Base-by-base conservation (phyloP, 2,113 vertebrate species). In the Podarcis cretensis region DNA sequence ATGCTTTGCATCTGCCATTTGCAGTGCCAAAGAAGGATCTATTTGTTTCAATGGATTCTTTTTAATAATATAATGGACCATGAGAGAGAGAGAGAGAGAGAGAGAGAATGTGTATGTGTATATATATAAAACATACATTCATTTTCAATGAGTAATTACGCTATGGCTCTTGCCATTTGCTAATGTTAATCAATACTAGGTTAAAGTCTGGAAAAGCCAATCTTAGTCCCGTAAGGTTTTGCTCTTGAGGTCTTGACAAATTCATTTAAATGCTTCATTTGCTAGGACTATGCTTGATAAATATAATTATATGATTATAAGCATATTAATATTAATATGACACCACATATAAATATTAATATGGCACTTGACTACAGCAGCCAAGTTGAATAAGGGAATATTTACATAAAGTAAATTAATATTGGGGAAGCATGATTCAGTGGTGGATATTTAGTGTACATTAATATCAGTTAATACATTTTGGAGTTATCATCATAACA, bases 321-420 rank as follows among this genome's bases (percentile, higher is more conserved):
- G 48, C 48, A 54, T 54, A 12, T 54, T 54, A 54, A 54, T 54
- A 54, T 54, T 54, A 54, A 54, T 54, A 54, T 54, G 48, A 12
- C 48, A 54, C 48, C 6, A 35, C 81, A 63, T 9, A 78, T 71
- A 71, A 83, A 83, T 8, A 83, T 77, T 69, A 40, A 82, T 82
- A 88, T 12, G 71, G 32, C 27, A 83, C 23, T 59, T 35, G 65
- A 21, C 6, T 48, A 35, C 35, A 82, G 80, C 40, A 78, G 35
- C 30, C 48, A 30, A 27, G 20, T 40, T 12, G 25, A 71, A 20
- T 59, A 10, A 27, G 5, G 71, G 69, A 12, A 63, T 63, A 5
- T 71, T 71, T 86, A 90, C 71, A 63, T 13, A 74, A 54, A 87
- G 78, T 8, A 86, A 77, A 35, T 73, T 40, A 71, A 73, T 32